Conservation (phyloP, 2,113 vertebrate genomes). For the Syngnathus typhle region DNA sequence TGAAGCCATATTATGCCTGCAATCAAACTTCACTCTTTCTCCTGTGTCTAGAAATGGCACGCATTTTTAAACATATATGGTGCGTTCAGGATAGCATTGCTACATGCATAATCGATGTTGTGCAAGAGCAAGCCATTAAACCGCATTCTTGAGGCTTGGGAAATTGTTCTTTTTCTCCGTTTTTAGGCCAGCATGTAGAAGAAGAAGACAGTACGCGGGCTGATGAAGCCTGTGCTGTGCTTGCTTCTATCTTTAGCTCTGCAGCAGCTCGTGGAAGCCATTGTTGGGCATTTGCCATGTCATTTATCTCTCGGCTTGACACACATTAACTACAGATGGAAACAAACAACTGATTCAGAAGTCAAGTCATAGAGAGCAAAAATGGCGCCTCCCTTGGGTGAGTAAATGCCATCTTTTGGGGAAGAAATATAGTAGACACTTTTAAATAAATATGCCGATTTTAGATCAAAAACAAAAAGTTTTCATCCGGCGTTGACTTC, state of each 20-base stretch:
- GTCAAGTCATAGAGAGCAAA: too few species aligned
- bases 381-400: too few species aligned
- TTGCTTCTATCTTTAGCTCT: conserved; percentile 48
- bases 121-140: conserved; percentile 10
- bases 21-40: conserved; percentile 2
- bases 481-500: too few species aligned
- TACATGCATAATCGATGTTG: conserved; percentile 1
- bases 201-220: conserved; percentile 20
- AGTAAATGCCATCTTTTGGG: too few species aligned
- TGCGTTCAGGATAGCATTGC: conserved; percentile 2
- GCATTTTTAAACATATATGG: conserved; percentile 14
- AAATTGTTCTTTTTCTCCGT: conserved; percentile 5
- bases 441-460: too few species aligned
- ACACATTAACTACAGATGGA: conserved; percentile 27
- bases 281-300: conserved; percentile 34
- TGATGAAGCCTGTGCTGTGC: conserved; percentile 27
- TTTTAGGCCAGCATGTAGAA: conserved; percentile 19
- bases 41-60: conserved; percentile 1
- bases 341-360: conserved; percentile 13
- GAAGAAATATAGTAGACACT: too few species aligned
- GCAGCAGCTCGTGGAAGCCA: conserved; percentile 24
- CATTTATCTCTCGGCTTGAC: conserved; percentile 43
- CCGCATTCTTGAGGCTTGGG: background rate
- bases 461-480: too few species aligned
- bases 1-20: background rate